phyloP scores from a whole-genome alignment of 2,888 invertebrate genomes.

The Rosalia funebris region DNA sequence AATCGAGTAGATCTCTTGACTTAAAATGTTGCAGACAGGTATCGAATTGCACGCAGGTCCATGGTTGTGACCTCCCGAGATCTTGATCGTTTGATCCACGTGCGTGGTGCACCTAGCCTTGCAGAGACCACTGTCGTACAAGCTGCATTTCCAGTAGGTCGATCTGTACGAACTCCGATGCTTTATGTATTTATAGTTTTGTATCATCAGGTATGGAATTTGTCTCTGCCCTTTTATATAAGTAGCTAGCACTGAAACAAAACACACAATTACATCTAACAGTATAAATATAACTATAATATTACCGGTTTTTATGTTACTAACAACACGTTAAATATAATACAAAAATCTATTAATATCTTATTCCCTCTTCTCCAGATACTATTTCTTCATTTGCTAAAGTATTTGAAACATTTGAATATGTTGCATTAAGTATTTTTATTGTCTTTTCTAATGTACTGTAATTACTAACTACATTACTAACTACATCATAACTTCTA shows the following conservation, averaged over 20 bases:
- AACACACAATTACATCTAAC: no score
- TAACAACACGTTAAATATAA: no score
- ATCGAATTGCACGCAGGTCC: constrained; percentile 29
- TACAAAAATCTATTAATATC: no score
- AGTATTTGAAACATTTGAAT: no score
- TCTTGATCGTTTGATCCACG: constrained; percentile 48
- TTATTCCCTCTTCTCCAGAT: no score
- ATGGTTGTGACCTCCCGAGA: constrained; percentile 52
- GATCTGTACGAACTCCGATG: constrained; percentile 57
- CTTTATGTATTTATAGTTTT: constrained; percentile 58
- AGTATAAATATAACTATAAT: no score
- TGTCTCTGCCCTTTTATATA: constrained; percentile 55
- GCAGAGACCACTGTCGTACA: constrained; percentile 57
- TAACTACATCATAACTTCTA: no score
- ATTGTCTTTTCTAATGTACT: no score
- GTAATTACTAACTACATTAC: no score
- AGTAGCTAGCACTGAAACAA: constrained; percentile 55
- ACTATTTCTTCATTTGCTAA: no score
- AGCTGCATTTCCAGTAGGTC: constrained; percentile 61
- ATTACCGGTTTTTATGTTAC: no score
- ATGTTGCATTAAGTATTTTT: no score
- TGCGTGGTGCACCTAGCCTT: constrained; percentile 52
- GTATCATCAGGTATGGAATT: constrained; percentile 54
- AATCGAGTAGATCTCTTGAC: constrained; percentile 44
- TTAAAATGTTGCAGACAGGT: constrained; percentile 40